Base-by-base conservation (phyloP, 1,140 invertebrate genomes). In the Araneus ventricosus region DNA sequence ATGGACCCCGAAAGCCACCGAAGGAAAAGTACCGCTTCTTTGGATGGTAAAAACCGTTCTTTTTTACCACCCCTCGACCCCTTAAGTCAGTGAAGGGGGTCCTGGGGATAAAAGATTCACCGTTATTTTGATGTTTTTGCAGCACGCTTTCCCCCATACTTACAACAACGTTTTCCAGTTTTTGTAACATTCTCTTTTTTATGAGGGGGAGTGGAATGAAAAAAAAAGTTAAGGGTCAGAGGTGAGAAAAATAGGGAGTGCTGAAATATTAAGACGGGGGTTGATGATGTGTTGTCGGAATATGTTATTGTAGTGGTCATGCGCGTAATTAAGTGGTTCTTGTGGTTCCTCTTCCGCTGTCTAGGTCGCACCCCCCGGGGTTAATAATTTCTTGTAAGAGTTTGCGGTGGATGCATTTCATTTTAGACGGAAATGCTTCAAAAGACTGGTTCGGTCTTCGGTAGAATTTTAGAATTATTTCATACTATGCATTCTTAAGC, bases 121-220 rank as follows among this genome's bases (percentile, higher is more conserved):
- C 80, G 80, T 92, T 92, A 92, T 92, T 85, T 92, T 41, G 27
- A 63, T 63, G 87, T 34, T 88, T 70, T 75, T 59, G 5, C 59
- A 67, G 22, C n/a, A 34, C 86, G 5, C 59, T 67, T 70, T 45
- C 34, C 37, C 86, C n/a, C 37, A 8, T 24, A 4, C 7, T 41
- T 87, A 52, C 10, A 52, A 52, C 45, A 52, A 17, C 8, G 45
- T 52, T 63, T 59, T 39, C 27, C 4, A 27, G 45, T 67, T 27
- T 85, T 85, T 85, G 82, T 85, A n/a, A 41, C 41, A 7, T 24
- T 79, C 22, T 70, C 63, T 75, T 37, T 52, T 79, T 82, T 17
- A 27, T 45, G 80, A 27, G 80, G 24, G 80, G 37, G 80, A 41
- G 80, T 79, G 17, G 80, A 41, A 8, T 34, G 75, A 39, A 24